Conservation (phyloP, 2,888 invertebrate genomes). For the Spodoptera littoralis region DNA sequence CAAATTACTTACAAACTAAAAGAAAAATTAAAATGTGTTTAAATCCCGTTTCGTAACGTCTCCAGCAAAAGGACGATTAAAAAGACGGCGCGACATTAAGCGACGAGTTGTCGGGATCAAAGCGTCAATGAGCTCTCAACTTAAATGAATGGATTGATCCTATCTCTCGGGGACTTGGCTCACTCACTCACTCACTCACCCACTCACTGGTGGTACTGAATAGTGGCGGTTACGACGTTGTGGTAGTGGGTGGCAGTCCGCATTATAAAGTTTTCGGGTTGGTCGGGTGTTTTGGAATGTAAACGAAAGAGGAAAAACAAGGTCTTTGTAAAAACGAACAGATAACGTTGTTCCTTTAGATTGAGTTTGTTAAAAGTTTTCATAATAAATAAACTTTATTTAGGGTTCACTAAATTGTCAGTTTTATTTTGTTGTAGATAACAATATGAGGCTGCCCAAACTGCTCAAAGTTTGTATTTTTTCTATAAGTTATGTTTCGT, state of each 20-base stretch:
- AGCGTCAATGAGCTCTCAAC: constrained; percentile 43
- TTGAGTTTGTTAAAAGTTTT: constrained; percentile 46
- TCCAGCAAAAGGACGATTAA: constrained; percentile 46
- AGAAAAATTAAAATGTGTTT: background rate
- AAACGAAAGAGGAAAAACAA: constrained; percentile 24
- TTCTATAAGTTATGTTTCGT: no score
- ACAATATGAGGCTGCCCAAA: no score
- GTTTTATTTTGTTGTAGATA: no score
- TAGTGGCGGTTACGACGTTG: constrained; percentile 24
- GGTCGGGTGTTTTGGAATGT: constrained; percentile 20
- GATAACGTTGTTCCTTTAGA: constrained; percentile 37
- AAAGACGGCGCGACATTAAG: constrained; percentile 46
- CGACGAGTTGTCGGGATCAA: constrained; percentile 47
- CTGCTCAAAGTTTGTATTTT: no score
- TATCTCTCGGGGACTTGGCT: constrained; percentile 30
- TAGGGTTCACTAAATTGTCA: constrained; percentile 23
- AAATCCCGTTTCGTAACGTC: constrained; percentile 31
- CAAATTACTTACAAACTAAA: no score
- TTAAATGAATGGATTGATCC: constrained; percentile 55
- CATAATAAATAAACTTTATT: constrained; percentile 32
- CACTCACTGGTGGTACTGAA: background rate
- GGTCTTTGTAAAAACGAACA: constrained; percentile 26
- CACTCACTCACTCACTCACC: constrained; percentile 16
- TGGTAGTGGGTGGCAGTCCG: constrained; percentile 43
- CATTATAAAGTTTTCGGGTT: constrained; percentile 44